Evolutionary conservation across 2,888 invertebrate genomes (phyloP), one percentile per base, ranked within the genome.

Genomic region (Carpatolechia fugitivella): DNA sequence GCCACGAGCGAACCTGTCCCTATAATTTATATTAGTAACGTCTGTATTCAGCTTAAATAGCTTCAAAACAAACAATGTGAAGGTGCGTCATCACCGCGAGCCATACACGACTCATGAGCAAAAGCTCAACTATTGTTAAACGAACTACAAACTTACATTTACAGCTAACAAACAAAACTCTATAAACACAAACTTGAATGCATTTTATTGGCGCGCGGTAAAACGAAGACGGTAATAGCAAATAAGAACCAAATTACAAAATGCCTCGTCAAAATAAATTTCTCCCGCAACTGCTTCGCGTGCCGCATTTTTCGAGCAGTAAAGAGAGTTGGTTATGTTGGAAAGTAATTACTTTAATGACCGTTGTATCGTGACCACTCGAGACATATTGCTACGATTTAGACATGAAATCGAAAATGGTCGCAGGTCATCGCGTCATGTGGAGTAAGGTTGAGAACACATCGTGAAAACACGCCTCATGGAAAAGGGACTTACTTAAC

Each of bases 301-400:
- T 35, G 20, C 13, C 16, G 53, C 53, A 51, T 44, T 56, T 50
- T 56, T 57, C 41, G 48, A 66, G 64, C 67, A 48, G 77, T 71
- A 78, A 69, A 31, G 46, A 63, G 72, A 59, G 50, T 66, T 78
- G 65, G 80, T 74, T 60, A 59, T 65, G 61, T 63, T 67, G 69
- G 70, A 76, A 68, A 74, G 79, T 86, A 85, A 87, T 87, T 85
- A 84, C 81, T 78, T 72, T 83, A 82, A 84, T 85, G 81, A 79
- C 70, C 72, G 74, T 14, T 64, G 71, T 79, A 80, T 84, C 85
- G 82, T 83, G 85, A 82, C 80, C 81, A 75, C 70, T 76, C 71
- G 64, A 77, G 79, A 73, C 76, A 82, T 78, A 82, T 85, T 82
- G 84, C 84, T 85, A 83, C 79, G 80, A 82, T 85, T 86, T 76